Evolutionary conservation across 2,113 vertebrate genomes (phyloP), one percentile per base, ranked within the genome.

Genomic region (Malaclemys terrapin): DNA sequence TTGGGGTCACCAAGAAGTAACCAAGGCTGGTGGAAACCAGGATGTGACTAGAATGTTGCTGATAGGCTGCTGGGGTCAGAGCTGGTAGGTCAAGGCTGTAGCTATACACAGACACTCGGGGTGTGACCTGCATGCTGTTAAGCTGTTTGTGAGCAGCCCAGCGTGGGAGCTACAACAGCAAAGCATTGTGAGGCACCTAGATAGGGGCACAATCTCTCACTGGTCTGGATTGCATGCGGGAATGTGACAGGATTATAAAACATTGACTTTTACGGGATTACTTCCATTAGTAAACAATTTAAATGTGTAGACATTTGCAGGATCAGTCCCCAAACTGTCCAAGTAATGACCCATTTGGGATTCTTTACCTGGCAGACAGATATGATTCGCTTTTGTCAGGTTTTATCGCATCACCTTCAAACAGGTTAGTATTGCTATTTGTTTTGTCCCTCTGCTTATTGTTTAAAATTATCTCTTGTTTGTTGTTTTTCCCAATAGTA

Each of bases 371-470:
- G 72, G 89, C 94, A 96, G 95, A 96, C 96, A 94, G 95, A 89
- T 91, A 79, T 45, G 62, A 91, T 93, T 86, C 0, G 7, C 42
- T 96, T 95, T 97, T 96, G 97, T 94, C 96, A 97, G 83, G 78
- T 85, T 94, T 95, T 53, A 7, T 0, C 31, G 17, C 91, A 94
- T 94, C 45, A 85, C 79, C 12, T 80, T 89, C 62, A 88, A 95
- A 89, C 90, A 93, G 96, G 89, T 96, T 93, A 95, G 78, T 92
- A 94, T 20, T 93, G 91, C 91, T 94, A 94, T 96, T 47, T 94
- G 89, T 95, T 84, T 95, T 97, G 96, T 96, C 62, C 84, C 59
- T 88, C 0, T 72, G 49, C 85, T 84, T 89, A 57, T 53, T 88
- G 10, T 88, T 96, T 91, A 62, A 94, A 96, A 88, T 96, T 89